Base-by-base conservation (phyloP, 2,888 invertebrate species). In the Drosophila anomelani region DNA sequence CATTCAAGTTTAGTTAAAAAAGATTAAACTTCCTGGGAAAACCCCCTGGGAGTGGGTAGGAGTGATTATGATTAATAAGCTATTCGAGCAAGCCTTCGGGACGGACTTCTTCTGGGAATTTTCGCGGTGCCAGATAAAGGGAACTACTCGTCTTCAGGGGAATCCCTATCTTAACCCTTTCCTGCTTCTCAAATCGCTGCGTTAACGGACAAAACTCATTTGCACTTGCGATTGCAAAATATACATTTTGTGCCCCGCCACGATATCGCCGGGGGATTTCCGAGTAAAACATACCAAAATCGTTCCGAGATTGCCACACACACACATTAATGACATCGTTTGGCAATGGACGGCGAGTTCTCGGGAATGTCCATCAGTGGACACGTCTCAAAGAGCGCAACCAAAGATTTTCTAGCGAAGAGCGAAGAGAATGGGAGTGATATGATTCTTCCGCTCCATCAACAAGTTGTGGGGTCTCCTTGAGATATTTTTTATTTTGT, bases 281-380 rank as follows among this genome's bases (percentile, higher is more conserved):
- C 72, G 67, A 80, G 67, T 77, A 78, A 77, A 64, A 75, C 60
- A 63, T 73, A 62, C 69, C 79, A 63, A 61, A 62, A 23, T 43
- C 67, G 38, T 51, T 41, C 47, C 49, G 47, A 53, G 64, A 76
- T 81, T 88, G 75, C 84, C 63, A 81, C 81, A 81, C 77, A 20
- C 20, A 87, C 77, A 87, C 84, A 82, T 75, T 38, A 49, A 66
- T 77, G 75, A 77, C 74, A 85, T 78, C 61, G 58, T 68, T 74
- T 43, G 71, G 75, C 75, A 70, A 84, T 79, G 85, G 79, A 74
- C 71, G 59, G 78, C 75, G 61, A 83, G 72, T 88, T 85, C 85
- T 84, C 70, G 61, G 77, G 87, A 85, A 88, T 88, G 89, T 85
- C 84, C 83, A 84, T 84, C 85, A 84, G 62, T 46, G 38, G 68